A percentile compares a stretch with the other conserved stretches of the same genome.
Conservation (phyloP, 2,888 invertebrate genomes). For the Sesia bembeciformis region DNA sequence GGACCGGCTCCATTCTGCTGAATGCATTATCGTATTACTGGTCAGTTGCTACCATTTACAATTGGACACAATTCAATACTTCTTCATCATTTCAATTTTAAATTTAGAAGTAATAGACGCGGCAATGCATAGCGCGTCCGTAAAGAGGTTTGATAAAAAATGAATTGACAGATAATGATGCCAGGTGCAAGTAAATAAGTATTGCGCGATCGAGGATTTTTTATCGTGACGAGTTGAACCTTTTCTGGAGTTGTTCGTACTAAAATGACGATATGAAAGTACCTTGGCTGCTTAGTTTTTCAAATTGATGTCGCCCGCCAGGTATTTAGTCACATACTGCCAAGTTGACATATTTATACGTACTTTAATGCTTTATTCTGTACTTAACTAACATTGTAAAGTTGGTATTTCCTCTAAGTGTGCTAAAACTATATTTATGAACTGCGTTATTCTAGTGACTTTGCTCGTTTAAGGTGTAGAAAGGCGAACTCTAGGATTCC, state of each 20-base stretch:
- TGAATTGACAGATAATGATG: not conserved
- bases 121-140: not conserved
- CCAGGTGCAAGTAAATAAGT: constrained; percentile 5
- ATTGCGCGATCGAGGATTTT: constrained; percentile 12
- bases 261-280: constrained; percentile 17
- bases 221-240: constrained; percentile 9
- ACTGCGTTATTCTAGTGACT: too few relatives aligned
- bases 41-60: constrained; percentile 4
- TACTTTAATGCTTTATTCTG: too few relatives aligned
- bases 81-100: not conserved
- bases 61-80: not conserved
- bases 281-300: not conserved
- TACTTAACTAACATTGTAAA: too few relatives aligned
- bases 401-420: too few relatives aligned
- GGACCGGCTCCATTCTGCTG: constrained; percentile 15
- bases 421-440: too few relatives aligned
- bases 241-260: constrained; percentile 16
- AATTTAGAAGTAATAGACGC: not conserved
- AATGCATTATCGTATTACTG: constrained; percentile 12
- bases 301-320: too few relatives aligned
- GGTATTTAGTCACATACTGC: too few relatives aligned
- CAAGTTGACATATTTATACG: too few relatives aligned
- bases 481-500: too few relatives aligned
- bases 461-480: too few relatives aligned
- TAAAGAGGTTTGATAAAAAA: not conserved